Evolutionary conservation across 2,797 vertebrate genomes (phyloP), one percentile per base, ranked within the genome.

Genomic region (Aldrovandia affinis): DNA sequence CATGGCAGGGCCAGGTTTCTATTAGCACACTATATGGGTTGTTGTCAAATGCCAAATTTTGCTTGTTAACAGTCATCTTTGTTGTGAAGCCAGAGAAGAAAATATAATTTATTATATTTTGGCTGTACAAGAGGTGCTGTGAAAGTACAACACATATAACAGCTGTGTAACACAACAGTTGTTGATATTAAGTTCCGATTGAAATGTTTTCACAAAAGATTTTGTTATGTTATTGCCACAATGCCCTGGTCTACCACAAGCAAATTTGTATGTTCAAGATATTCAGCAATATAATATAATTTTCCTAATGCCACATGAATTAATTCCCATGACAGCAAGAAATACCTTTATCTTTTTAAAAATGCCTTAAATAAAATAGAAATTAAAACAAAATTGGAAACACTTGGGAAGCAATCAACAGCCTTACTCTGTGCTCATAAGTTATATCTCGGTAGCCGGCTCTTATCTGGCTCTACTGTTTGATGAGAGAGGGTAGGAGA

Each of bases 401-500:
- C 20, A 57, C 78, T 80, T 55, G n/a, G 52, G 50, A 80, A 50
- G 47, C 78, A 80, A 57, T 80, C 47, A 57, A 30, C 78, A 80
- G 73, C 22, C 73, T n/a, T 47, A 12, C 20, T 70, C 68, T 59
- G 54, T 39, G 54, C 55, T 42, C 55, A 39, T 61, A 81, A 42
- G 79, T 81, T 81, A 33, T 59, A 59, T 59, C 54, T 59, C 18
- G 1, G 55, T 8, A 8, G 33, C 4, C 14, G 10, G 20, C 79
- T 81, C 79, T 81, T 81, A 81, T 81, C 79, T 81, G 33, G 54
- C 55, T 39, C 28, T 81, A 42, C 39, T 2, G 30, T 22, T 81
- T 33, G 55, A 81, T 80, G 78, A 80, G 54, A 80, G 44, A 80
- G 54, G 78, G 78, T 54, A 10, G 54, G 28, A 80, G 54, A 80